These are phyloP conservation scores for Sialis lutaria DNA, from an alignment of 2,888 invertebrate genomes.

Conservation along the genomic window DNA sequence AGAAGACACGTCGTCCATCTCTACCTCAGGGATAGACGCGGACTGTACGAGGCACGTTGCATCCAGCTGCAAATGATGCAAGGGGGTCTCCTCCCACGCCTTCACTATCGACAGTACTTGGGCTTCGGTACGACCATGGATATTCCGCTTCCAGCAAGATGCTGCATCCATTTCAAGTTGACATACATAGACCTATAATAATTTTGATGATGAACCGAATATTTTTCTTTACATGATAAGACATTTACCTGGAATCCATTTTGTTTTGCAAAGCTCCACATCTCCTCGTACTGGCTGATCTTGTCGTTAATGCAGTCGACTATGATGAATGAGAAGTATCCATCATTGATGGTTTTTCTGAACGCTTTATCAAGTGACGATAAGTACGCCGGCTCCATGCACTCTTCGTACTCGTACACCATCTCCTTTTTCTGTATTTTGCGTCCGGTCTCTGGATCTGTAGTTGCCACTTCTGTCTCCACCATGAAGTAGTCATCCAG, in stretches of 20 bases:
- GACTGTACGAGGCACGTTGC: constrained; percentile 69
- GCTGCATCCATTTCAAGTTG: constrained; percentile 71
- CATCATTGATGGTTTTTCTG: constrained; percentile 77
- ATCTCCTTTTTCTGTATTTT: constrained; percentile 49
- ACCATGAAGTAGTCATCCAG: constrained; percentile 93
- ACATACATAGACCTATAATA: constrained; percentile 68
- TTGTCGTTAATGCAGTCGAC: constrained; percentile 81
- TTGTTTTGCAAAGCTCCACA: constrained; percentile 74
- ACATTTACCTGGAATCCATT: constrained; percentile 61
- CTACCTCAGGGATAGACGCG: constrained; percentile 64
- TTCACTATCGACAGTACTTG: constrained; percentile 59
- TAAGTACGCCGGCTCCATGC: constrained; percentile 66
- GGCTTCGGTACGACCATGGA: constrained; percentile 59
- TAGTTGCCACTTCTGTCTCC: constrained; percentile 58
- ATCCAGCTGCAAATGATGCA: constrained; percentile 67
- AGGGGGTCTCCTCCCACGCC: constrained; percentile 62
- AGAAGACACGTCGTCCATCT: constrained; percentile 58
- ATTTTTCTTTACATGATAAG: no score
- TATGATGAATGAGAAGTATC: constrained; percentile 83
- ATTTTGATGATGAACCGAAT: background rate
- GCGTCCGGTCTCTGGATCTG: constrained; percentile 55
- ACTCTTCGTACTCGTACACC: constrained; percentile 78
- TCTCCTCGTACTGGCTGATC: constrained; percentile 65
- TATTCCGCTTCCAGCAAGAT: constrained; percentile 65
- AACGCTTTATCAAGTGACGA: constrained; percentile 73